A percentile compares a stretch with the other conserved stretches of the same genome.
These are phyloP conservation scores for Spea hammondii DNA, from an alignment of 2,797 vertebrate species.

Conservation along the genomic window DNA sequence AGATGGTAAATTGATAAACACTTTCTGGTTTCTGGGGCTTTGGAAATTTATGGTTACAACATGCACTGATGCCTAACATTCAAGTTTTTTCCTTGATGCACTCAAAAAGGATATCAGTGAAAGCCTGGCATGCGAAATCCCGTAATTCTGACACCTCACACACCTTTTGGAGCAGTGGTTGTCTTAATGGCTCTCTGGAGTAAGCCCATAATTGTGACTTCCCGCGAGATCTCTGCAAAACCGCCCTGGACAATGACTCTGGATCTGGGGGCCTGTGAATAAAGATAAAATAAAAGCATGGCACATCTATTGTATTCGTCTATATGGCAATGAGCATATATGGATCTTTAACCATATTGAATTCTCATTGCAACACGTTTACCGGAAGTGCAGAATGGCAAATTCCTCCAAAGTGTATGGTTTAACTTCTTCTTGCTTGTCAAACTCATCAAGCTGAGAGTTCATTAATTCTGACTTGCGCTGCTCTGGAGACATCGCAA, in stretches of 20 bases:
- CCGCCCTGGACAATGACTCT: conserved; percentile 78
- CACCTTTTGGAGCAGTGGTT: conserved; percentile 81
- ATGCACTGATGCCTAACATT: not conserved
- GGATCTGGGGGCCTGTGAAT: conserved; percentile 72
- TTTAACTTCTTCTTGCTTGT: conserved; percentile 61
- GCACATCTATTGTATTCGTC: too few species aligned
- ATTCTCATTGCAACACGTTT: conserved; percentile 17
- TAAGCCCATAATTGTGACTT: conserved; percentile 81
- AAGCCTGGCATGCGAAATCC: conserved; percentile 83
- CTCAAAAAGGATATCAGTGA: conserved; percentile 87
- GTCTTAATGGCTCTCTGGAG: conserved; percentile 85
- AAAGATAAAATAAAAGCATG: not conserved
- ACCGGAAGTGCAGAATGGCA: conserved; percentile 89
- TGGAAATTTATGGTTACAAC: too few species aligned
- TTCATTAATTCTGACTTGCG: conserved; percentile 74
- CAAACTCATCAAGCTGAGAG: conserved; percentile 62
- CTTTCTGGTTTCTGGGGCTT: too few species aligned
- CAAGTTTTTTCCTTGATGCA: not conserved
- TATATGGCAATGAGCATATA: too few species aligned
- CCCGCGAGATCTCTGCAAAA: conserved; percentile 71
- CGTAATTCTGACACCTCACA: conserved; percentile 72
- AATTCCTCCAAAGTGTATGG: conserved; percentile 85
- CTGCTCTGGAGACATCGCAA: conserved; percentile 87
- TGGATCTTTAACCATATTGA: too few species aligned
- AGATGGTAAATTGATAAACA: too few species aligned